Conservation (phyloP, 2,888 invertebrate species). For the Ptilodon capucinus region DNA sequence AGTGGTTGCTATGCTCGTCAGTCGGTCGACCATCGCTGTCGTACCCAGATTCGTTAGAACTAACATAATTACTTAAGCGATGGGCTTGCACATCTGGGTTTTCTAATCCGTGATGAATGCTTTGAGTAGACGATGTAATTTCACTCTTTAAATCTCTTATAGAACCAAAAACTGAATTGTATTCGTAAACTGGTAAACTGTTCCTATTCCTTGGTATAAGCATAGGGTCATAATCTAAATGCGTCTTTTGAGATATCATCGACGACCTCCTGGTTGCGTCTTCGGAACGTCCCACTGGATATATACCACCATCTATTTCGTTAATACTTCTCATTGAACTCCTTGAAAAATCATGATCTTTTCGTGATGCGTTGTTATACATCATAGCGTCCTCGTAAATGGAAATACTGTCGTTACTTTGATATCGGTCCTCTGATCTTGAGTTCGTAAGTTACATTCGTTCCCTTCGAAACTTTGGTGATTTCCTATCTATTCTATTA, state of each 20-base stretch:
- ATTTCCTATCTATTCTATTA: constrained; percentile 73
- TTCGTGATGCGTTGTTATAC: constrained; percentile 63
- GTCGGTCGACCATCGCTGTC: constrained; percentile 88
- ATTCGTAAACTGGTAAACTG: constrained; percentile 77
- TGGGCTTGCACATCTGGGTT: constrained; percentile 83
- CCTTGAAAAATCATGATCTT: constrained; percentile 64
- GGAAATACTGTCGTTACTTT: constrained; percentile 77
- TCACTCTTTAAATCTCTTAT: constrained; percentile 69
- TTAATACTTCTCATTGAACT: constrained; percentile 73
- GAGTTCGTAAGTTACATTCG: constrained; percentile 74
- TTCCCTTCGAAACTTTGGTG: constrained; percentile 71
- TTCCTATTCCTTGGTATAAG: constrained; percentile 75
- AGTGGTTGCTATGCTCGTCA: constrained; percentile 79
- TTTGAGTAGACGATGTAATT: constrained; percentile 71
- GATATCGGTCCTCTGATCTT: constrained; percentile 84
- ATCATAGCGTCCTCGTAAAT: constrained; percentile 73
- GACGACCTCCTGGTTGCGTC: constrained; percentile 69
- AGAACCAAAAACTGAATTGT: constrained; percentile 65
- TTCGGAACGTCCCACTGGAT: constrained; percentile 56
- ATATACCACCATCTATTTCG: constrained; percentile 59
- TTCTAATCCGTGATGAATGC: constrained; percentile 81
- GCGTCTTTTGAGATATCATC: constrained; percentile 72
- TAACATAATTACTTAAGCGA: constrained; percentile 88
- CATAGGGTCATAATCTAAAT: constrained; percentile 76
- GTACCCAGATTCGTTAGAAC: constrained; percentile 92